Base-by-base conservation (phyloP, 2,888 invertebrate genomes). In the Melikaiella ostensackeni region DNA sequence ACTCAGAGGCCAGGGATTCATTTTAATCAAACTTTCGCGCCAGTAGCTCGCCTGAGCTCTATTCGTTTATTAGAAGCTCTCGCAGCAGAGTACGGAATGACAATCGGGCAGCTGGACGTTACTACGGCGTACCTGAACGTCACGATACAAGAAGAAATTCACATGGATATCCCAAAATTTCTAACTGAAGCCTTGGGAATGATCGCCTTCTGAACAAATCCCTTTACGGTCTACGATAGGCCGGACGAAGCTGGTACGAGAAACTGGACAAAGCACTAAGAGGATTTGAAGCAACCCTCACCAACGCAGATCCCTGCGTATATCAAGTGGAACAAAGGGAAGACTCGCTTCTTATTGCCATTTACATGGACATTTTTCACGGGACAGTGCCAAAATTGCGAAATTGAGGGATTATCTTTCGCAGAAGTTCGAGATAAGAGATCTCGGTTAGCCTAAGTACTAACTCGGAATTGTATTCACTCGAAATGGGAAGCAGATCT, bases 91-190 rank as follows among this genome's bases (percentile, higher is more conserved):
- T 35, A 59, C 2, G 75, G 62, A 70, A 6, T 70, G 16, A 30
- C 35, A 8, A 35, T 6, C 35, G 7, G 73, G 75, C 30, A 59
- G 21, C 30, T 78, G 16, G 38, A 61, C n/a, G 38, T 38, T 13
- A 38, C 38, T 13, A 38, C 2, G 11, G 38, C 38, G 13, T 38
- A 38, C 13, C 38, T 11, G 13, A 11, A 13, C 38, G 38, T 11
- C 38, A 13, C 13, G 13, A 38, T 38, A 13, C 1, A 38, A 13
- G 13, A 38, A 4, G 2, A 38, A 38, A 38, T 38, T 0, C 1
- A 11, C 11, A 38, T 38, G 35, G 70, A 78, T 9, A 57, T 24
- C 1, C 78, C 75, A 16, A 2, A 46, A 19, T 46, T 16, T 46
- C 46, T 46, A 5, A 50, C 16, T 19, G 50, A 50, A 50, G 50